Conservation (phyloP, 2,113 vertebrate species). For the Cephalopholis sonnerati region DNA sequence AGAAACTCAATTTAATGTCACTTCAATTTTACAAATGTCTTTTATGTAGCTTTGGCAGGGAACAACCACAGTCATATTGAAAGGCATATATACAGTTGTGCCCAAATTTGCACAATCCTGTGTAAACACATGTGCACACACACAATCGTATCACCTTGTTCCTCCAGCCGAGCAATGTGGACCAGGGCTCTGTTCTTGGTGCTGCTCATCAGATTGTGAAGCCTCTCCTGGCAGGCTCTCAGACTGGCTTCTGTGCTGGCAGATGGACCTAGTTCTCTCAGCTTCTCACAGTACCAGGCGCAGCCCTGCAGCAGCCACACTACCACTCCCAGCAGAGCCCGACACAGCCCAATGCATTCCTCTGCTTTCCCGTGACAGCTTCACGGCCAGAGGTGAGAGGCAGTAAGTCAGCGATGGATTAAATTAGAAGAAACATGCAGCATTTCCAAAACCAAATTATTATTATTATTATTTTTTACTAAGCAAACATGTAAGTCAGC, state of each 20-base stretch:
- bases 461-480: background rate
- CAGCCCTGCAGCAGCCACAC: slow-evolving; percentile 96
- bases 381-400: background rate
- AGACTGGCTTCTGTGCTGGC: slow-evolving; percentile 87
- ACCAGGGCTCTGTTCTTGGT: slow-evolving; percentile 95
- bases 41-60: background rate
- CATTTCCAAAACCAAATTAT: background rate
- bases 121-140: background rate
- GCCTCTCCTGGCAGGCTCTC: slow-evolving; percentile 89
- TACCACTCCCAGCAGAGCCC: slow-evolving; percentile 90
- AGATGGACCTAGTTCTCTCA: slow-evolving; percentile 84
- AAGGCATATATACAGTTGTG: background rate
- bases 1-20: background rate
- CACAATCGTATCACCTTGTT: slow-evolving; percentile 83
- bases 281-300: slow-evolving; percentile 88
- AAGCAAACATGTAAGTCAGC: background rate
- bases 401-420: background rate
- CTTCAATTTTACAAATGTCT: background rate
- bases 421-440: background rate
- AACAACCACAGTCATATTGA: background rate
- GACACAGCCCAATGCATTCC: slow-evolving; percentile 96
- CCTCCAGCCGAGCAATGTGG: slow-evolving; percentile 95
- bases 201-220: slow-evolving; percentile 88
- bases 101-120: background rate
- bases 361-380: slow-evolving; percentile 97